These are phyloP conservation scores for Formica aserva DNA, from an alignment of 2,888 invertebrate genomes.

Conservation along the genomic window DNA sequence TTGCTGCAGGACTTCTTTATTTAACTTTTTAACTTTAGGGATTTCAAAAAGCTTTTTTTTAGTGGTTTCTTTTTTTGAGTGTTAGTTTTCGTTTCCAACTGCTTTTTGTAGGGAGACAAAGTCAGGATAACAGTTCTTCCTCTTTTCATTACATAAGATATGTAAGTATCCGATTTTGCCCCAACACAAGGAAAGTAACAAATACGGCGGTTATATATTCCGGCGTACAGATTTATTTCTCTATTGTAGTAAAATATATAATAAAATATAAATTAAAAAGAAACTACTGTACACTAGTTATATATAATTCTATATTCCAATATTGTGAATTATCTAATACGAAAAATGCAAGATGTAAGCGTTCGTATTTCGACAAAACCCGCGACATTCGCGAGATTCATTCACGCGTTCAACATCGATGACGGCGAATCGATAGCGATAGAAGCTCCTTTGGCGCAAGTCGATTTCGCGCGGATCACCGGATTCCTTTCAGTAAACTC, in stretches of 20 bases:
- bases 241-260: not conserved
- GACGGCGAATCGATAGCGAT: constrained; percentile 22
- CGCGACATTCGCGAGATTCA: constrained; percentile 11
- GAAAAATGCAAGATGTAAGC: constrained; percentile 17
- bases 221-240: not conserved
- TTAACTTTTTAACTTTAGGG: too few relatives aligned
- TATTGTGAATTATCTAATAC: constrained; percentile 13
- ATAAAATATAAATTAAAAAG: not conserved
- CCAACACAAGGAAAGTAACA: too few relatives aligned
- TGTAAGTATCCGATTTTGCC: too few relatives aligned
- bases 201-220: too few relatives aligned
- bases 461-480: constrained; percentile 40
- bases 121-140: too few relatives aligned
- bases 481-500: constrained; percentile 33
- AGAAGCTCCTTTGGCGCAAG: constrained; percentile 25
- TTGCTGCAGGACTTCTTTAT: too few relatives aligned
- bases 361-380: constrained; percentile 22
- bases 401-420: constrained; percentile 17
- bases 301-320: too few relatives aligned
- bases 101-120: too few relatives aligned
- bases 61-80: too few relatives aligned
- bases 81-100: too few relatives aligned
- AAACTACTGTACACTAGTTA: not conserved
- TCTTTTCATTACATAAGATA: too few relatives aligned
- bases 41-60: too few relatives aligned